Evolutionary conservation across 2,888 invertebrate species (phyloP).

Genomic region (Zygothrica quintamaculata): DNA sequence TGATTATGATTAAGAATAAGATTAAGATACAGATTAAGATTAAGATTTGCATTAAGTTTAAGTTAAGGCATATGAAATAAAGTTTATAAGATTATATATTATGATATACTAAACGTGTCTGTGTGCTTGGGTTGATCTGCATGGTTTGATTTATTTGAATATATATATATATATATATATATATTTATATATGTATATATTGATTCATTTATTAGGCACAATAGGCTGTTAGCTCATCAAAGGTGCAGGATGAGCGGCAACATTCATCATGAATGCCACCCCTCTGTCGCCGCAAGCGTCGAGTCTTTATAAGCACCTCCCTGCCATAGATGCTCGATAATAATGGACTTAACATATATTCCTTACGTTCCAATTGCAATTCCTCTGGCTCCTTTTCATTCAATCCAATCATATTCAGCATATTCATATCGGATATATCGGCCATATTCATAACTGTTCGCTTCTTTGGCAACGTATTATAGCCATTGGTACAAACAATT

Average conservation of each 20-base stretch:
- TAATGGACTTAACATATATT: slow-evolving; percentile 48
- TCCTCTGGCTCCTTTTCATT: slow-evolving; percentile 7
- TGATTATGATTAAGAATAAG: slow-evolving; percentile 35
- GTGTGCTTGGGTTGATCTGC: no score
- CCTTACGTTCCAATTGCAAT: slow-evolving; percentile 1
- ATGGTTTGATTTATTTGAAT: no score
- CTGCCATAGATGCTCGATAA: slow-evolving; percentile 57
- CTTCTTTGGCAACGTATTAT: slow-evolving; percentile 50
- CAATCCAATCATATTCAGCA: background rate
- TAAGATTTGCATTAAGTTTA: background rate
- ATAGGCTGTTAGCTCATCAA: slow-evolving; percentile 64
- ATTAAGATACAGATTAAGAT: slow-evolving; percentile 7
- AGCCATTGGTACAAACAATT: slow-evolving; percentile 64
- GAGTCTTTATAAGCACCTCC: slow-evolving; percentile 65
- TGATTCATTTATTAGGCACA: slow-evolving; percentile 49
- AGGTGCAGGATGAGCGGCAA: slow-evolving; percentile 66
- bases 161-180: slow-evolving; percentile 6
- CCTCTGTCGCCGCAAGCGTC: slow-evolving; percentile 46
- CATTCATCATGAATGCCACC: slow-evolving; percentile 73
- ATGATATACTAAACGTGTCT: no score
- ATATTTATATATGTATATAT: background rate
- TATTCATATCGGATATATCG: background rate
- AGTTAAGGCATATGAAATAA: background rate
- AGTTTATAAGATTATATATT: no score
- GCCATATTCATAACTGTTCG: slow-evolving; percentile 7